Conservation (phyloP, 2,797 vertebrate genomes). For the Poeciliopsis infans region DNA sequence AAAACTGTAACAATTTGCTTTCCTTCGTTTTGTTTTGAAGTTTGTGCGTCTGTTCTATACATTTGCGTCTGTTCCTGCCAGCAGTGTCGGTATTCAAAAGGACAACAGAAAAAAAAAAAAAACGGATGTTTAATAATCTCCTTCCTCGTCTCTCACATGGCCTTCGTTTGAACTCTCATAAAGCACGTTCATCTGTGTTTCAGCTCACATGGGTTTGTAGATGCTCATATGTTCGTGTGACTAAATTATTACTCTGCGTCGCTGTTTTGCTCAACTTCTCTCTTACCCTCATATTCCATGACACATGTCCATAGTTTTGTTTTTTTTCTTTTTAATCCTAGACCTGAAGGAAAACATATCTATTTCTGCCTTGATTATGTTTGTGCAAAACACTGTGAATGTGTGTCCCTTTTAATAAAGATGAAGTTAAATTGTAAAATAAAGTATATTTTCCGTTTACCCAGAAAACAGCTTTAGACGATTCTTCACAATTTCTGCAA, state of each 20-base stretch:
- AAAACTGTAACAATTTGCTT: constrained; percentile 27
- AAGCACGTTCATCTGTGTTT: constrained; percentile 40
- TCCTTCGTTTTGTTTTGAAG: constrained; percentile 1
- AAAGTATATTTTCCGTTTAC: not conserved
- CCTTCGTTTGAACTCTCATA: constrained; percentile 60
- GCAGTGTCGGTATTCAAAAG: constrained; percentile 51
- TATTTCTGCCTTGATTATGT: constrained; percentile 30
- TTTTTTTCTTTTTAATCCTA: constrained; percentile 1
- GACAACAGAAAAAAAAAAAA: constrained; percentile 56
- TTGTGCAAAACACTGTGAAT: constrained; percentile 20
- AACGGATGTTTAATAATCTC: constrained; percentile 66
- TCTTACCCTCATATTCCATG: constrained; percentile 33
- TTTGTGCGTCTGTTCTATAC: constrained; percentile 16
- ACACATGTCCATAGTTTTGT: constrained; percentile 33
- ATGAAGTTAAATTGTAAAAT: not conserved
- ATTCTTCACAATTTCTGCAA: too few species aligned
- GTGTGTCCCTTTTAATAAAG: not conserved
- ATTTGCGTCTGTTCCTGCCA: constrained; percentile 37
- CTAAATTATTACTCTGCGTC: constrained; percentile 54
- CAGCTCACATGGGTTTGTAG: constrained; percentile 46
- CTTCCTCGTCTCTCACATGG: constrained; percentile 56
- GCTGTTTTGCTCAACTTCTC: constrained; percentile 39
- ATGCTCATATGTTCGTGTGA: constrained; percentile 37
- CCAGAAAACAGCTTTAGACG: not conserved
- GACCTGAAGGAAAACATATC: constrained; percentile 44